Conservation (phyloP, 1,140 invertebrate species). For the Drosophila nebulosa region DNA sequence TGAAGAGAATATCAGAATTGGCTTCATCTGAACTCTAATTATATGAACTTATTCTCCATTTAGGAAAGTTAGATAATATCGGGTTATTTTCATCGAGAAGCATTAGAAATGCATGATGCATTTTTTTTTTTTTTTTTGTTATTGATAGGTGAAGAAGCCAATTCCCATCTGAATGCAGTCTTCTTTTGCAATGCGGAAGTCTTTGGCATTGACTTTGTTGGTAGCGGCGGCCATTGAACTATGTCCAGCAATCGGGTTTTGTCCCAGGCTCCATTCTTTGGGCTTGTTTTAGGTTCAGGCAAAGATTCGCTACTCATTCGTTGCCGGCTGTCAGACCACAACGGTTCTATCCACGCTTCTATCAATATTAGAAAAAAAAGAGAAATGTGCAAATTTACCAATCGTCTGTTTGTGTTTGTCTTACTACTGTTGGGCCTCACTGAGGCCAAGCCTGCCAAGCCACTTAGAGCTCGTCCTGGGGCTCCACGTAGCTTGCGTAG, state of each 20-base stretch:
- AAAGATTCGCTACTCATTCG: constrained; percentile 54
- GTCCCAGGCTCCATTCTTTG: constrained; percentile 20
- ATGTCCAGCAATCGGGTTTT: constrained; percentile 60
- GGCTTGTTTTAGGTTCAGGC: constrained; percentile 34
- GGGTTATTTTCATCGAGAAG: constrained; percentile 29
- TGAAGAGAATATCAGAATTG: too few relatives aligned
- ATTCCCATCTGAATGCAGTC: constrained; percentile 33
- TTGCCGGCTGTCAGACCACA: constrained; percentile 36
- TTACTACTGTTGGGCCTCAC: constrained; percentile 33
- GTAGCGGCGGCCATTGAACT: constrained; percentile 61
- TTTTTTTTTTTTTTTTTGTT: neutral
- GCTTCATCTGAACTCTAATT: too few relatives aligned
- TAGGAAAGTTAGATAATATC: neutral
- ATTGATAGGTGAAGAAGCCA: neutral
- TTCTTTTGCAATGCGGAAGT: constrained; percentile 68
- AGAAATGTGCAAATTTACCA: constrained; percentile 76
- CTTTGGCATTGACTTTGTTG: constrained; percentile 27
- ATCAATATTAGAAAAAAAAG: neutral
- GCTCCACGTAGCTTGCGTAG: constrained; percentile 23
- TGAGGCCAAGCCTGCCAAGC: constrained; percentile 15
- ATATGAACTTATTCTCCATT: neutral
- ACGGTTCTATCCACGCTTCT: constrained; percentile 45
- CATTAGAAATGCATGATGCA: constrained; percentile 45
- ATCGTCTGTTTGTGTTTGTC: constrained; percentile 69
- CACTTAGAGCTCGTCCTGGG: constrained; percentile 10